phyloP scores from a whole-genome alignment of 2,888 invertebrate genomes.

The Drosophila stalkeri region DNA sequence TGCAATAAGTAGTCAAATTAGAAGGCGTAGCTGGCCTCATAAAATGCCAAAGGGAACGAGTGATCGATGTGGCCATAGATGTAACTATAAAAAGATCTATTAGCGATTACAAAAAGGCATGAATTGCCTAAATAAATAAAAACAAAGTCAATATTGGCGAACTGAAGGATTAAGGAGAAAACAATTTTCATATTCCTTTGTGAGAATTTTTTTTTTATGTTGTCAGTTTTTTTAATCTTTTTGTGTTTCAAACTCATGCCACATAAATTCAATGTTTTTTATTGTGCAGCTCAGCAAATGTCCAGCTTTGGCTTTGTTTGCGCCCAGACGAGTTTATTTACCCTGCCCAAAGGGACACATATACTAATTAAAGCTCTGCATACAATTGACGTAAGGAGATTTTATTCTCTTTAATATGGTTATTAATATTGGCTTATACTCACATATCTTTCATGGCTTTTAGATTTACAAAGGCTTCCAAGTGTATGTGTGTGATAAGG shows the following conservation, averaged over 20 bases:
- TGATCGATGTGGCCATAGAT: constrained; percentile 19
- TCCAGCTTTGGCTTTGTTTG: constrained; percentile 29
- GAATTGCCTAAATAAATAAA: constrained; percentile 3
- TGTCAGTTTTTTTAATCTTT: constrained; percentile 29
- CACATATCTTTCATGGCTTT: constrained; percentile 86
- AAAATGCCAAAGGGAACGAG: constrained; percentile 33
- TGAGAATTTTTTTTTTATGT: constrained; percentile 12
- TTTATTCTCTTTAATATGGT: constrained; percentile 15
- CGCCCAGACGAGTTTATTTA: constrained; percentile 42
- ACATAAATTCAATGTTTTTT: background rate
- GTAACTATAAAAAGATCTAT: constrained; percentile 21
- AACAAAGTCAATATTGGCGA: background rate
- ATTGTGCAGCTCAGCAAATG: constrained; percentile 9
- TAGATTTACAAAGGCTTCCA: constrained; percentile 85
- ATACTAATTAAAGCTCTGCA: constrained; percentile 49
- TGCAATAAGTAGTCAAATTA: constrained; percentile 35
- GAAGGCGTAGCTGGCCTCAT: constrained; percentile 45
- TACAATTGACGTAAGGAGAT: constrained; percentile 50
- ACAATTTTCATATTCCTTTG: background rate
- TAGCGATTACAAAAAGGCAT: constrained; percentile 7
- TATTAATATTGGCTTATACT: constrained; percentile 78
- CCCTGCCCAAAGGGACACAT: constrained; percentile 19
- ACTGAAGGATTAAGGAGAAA: background rate
- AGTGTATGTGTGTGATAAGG: constrained; percentile 84
- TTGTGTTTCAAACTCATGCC: background rate